Evolutionary conservation across 2,113 vertebrate species (phyloP).

Genomic region (Ptyas mucosa): DNA sequence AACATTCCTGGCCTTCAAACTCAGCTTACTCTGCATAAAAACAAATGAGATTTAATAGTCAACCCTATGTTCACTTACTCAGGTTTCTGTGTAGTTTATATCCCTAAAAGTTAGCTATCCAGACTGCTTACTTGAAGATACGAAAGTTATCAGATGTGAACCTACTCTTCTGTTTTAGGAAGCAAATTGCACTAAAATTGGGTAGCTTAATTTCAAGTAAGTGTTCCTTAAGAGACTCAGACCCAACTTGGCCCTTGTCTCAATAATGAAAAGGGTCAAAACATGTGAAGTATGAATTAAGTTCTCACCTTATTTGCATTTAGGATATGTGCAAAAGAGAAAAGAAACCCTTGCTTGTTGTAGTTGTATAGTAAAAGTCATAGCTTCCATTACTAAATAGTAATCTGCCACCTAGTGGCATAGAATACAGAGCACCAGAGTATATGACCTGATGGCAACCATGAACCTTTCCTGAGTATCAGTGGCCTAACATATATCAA

Average conservation of each 20-base stretch:
- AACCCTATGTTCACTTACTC: neutral
- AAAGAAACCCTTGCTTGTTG: neutral
- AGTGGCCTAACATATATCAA: neutral
- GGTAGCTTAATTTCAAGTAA: neutral
- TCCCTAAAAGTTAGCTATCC: neutral
- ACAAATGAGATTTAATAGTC: neutral
- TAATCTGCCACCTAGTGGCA: neutral
- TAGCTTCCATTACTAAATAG: neutral
- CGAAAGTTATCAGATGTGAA: neutral
- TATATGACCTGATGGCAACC: neutral
- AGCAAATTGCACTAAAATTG: neutral
- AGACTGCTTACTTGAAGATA: neutral
- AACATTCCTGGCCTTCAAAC: neutral
- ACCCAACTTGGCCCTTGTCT: neutral
- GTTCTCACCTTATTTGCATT: neutral
- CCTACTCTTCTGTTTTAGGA: neutral
- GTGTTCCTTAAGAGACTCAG: neutral
- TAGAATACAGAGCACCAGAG: neutral
- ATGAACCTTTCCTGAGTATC: neutral
- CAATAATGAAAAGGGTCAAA: neutral
- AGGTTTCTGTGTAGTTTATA: neutral
- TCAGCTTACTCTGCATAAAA: neutral
- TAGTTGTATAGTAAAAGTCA: neutral
- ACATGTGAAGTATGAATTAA: neutral
- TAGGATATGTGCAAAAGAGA: neutral